Evolutionary conservation across 2,888 invertebrate species (phyloP).

Genomic region (Ryuthela nishihirai): DNA sequence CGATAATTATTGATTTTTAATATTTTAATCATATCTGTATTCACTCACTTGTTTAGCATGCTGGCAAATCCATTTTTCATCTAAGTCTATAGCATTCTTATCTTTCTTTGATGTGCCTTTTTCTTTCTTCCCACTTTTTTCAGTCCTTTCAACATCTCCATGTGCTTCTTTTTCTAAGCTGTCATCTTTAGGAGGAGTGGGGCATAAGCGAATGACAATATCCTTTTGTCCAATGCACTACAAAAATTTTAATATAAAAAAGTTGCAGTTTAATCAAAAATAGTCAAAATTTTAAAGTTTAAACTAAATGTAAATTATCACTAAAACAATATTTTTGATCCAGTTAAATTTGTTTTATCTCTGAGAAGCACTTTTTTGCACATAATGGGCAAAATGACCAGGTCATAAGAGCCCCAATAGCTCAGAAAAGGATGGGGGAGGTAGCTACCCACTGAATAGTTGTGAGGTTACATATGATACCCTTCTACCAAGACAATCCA

Average conservation of each 20-base stretch:
- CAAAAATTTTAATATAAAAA: slow-evolving; percentile 42
- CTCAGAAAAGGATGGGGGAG: no score
- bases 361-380: background rate
- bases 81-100: slow-evolving; percentile 56
- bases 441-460: no score
- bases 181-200: slow-evolving; percentile 61
- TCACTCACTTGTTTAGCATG: slow-evolving; percentile 70
- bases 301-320: background rate
- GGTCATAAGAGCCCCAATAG: no score
- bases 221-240: slow-evolving; percentile 65
- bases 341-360: background rate
- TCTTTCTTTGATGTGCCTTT: slow-evolving; percentile 54
- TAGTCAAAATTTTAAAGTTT: background rate
- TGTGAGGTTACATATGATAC: no score
- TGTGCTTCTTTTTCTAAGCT: slow-evolving; percentile 43
- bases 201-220: slow-evolving; percentile 72
- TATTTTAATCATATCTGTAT: slow-evolving; percentile 2
- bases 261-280: slow-evolving; percentile 13
- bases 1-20: no score
- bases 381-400: no score
- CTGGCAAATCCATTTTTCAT: slow-evolving; percentile 68
- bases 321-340: background rate
- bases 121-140: slow-evolving; percentile 49
- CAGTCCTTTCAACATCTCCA: slow-evolving; percentile 46
- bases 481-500: no score